phyloP scores from a whole-genome alignment of 2,888 invertebrate species.

The Acleris holmiana region DNA sequence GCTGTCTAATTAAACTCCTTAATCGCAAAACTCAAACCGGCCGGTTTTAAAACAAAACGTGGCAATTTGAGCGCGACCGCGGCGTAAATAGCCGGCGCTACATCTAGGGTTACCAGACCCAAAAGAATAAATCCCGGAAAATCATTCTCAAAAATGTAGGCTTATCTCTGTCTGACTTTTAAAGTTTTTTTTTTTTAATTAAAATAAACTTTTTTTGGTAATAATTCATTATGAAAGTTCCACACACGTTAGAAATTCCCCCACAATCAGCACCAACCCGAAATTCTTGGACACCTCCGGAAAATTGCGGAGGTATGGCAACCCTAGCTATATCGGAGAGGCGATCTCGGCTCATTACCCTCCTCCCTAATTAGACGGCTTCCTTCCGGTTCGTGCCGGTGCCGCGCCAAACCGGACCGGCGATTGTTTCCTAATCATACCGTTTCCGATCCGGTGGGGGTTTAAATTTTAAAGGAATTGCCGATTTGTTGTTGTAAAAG shows the following conservation, averaged over 20 bases:
- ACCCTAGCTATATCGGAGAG: slow-evolving; percentile 72
- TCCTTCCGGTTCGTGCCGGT: slow-evolving; percentile 52
- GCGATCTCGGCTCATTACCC: slow-evolving; percentile 84
- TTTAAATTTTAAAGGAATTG: neutral
- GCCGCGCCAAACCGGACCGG: slow-evolving; percentile 49
- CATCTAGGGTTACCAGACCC: slow-evolving; percentile 4
- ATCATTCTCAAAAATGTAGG: too few species aligned
- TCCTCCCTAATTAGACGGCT: slow-evolving; percentile 79
- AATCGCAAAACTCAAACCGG: slow-evolving; percentile 84
- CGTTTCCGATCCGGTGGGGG: slow-evolving; percentile 56
- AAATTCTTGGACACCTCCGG: too few species aligned
- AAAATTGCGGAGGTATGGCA: too few species aligned
- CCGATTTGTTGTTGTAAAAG: neutral
- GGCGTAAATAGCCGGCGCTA: slow-evolving; percentile 70
- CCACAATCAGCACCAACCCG: too few species aligned
- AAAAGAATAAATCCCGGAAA: too few species aligned
- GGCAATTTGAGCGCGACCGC: slow-evolving; percentile 81
- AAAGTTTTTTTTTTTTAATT: too few species aligned
- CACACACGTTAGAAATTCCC: too few species aligned
- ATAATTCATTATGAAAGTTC: too few species aligned
- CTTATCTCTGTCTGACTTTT: too few species aligned
- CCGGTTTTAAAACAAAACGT: slow-evolving; percentile 84
- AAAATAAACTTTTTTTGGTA: too few species aligned
- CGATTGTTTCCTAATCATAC: slow-evolving; percentile 83
- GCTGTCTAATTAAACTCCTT: slow-evolving; percentile 83